phyloP scores from a whole-genome alignment of 2,113 vertebrate species.

The Callaeas wilsoni region DNA sequence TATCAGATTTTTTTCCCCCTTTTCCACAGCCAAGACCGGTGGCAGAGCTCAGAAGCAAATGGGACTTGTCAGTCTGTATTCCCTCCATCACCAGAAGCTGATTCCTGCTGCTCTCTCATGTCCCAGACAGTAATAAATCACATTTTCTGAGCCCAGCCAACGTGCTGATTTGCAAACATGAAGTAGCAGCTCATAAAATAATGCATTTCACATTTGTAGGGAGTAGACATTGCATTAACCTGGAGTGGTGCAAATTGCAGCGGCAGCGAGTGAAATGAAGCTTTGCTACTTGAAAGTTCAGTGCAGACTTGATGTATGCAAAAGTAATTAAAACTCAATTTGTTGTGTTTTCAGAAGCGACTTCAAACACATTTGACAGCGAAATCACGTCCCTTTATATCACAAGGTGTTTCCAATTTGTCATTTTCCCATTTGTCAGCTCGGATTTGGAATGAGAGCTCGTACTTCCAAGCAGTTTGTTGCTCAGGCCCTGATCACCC shows the following conservation, averaged over 20 bases:
- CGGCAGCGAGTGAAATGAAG: not conserved
- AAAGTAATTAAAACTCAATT: constrained; percentile 38
- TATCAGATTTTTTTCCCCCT: not conserved
- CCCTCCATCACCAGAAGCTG: not conserved
- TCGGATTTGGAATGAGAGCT: not conserved
- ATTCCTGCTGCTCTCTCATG: not conserved
- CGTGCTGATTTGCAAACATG: not conserved
- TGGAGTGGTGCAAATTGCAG: not conserved
- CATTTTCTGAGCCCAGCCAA: not conserved
- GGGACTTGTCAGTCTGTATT: not conserved
- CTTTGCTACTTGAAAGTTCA: not conserved
- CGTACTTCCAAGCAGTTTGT: accelerated
- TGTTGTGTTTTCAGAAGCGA: not conserved
- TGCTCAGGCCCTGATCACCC: not conserved
- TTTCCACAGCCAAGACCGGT: not conserved
- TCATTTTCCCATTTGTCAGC: not conserved
- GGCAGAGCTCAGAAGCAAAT: not conserved
- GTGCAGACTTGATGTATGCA: not conserved
- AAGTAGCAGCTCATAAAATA: not conserved
- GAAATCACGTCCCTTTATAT: not conserved
- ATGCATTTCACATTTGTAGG: not conserved
- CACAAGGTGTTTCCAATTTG: not conserved
- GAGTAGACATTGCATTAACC: not conserved
- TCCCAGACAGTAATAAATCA: constrained; percentile 24
- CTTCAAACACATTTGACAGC: not conserved